phyloP scores from a whole-genome alignment of 2,888 invertebrate genomes.

The Ecliptopera silaceata region DNA sequence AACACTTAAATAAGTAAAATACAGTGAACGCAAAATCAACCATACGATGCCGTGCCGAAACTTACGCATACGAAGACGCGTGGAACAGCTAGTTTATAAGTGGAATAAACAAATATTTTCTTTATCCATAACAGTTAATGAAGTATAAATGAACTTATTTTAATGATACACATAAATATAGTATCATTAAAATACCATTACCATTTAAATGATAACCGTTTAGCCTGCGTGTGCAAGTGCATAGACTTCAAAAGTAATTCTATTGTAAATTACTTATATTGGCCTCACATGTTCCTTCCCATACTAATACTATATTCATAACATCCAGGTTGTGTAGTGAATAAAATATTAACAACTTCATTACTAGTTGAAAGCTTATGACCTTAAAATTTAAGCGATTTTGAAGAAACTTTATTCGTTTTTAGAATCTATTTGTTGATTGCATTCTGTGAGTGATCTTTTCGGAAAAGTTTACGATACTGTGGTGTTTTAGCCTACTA shows the following conservation, averaged over 20 bases:
- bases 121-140: no score
- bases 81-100: no score
- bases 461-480: background rate
- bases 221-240: background rate
- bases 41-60: no score
- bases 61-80: no score
- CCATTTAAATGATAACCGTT: no score
- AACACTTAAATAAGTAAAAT: no score
- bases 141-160: no score
- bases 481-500: background rate
- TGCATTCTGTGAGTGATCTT: background rate
- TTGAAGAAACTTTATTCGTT: background rate
- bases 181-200: no score
- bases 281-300: conserved; percentile 2
- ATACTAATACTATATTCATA: background rate
- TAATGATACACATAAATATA: no score
- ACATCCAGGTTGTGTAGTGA: background rate
- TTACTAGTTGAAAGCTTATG: background rate
- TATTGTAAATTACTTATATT: conserved; percentile 3
- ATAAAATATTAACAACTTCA: background rate
- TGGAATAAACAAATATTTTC: no score
- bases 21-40: no score
- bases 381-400: background rate
- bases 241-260: background rate
- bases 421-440: conserved; percentile 3